phyloP scores from a whole-genome alignment of 2,888 invertebrate genomes.

The Pyrochroa serraticornis region DNA sequence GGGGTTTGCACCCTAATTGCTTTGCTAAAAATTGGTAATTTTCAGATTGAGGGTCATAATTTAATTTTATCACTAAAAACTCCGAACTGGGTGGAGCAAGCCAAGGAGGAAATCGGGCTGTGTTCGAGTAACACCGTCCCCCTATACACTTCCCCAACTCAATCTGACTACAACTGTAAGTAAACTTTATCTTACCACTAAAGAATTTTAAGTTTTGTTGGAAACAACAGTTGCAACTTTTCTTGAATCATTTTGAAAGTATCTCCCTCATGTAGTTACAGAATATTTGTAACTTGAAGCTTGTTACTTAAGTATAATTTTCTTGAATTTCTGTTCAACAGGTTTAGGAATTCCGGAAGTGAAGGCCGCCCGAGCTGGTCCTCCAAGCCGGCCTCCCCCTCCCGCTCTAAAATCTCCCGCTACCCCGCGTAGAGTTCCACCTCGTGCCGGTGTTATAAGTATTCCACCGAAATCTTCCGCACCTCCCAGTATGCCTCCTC shows the following conservation, averaged over 20 bases:
- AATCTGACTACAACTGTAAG: constrained; percentile 57
- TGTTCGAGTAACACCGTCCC: constrained; percentile 87
- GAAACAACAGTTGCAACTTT: neutral
- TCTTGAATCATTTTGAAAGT: no score
- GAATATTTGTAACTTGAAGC: neutral
- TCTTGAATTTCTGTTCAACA: constrained; percentile 25
- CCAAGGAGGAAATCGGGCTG: constrained; percentile 81
- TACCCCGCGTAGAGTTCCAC: constrained; percentile 54
- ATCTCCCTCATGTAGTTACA: no score
- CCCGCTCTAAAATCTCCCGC: constrained; percentile 57
- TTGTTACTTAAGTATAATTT: neutral
- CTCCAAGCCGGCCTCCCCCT: constrained; percentile 63
- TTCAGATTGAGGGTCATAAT: constrained; percentile 69
- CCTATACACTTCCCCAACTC: constrained; percentile 59
- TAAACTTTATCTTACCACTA: constrained; percentile 17
- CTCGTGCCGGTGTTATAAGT: constrained; percentile 63
- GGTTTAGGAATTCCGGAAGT: constrained; percentile 61
- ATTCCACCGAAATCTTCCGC: constrained; percentile 50
- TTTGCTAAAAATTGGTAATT: constrained; percentile 40
- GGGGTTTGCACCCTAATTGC: neutral
- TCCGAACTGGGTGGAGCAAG: constrained; percentile 81
- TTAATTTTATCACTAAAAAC: constrained; percentile 80
- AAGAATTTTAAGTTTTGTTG: no score
- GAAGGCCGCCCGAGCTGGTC: constrained; percentile 49
- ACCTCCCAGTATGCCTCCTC: constrained; percentile 43